phyloP scores from a whole-genome alignment of 2,113 vertebrate genomes.

The Anas platyrhynchos region DNA sequence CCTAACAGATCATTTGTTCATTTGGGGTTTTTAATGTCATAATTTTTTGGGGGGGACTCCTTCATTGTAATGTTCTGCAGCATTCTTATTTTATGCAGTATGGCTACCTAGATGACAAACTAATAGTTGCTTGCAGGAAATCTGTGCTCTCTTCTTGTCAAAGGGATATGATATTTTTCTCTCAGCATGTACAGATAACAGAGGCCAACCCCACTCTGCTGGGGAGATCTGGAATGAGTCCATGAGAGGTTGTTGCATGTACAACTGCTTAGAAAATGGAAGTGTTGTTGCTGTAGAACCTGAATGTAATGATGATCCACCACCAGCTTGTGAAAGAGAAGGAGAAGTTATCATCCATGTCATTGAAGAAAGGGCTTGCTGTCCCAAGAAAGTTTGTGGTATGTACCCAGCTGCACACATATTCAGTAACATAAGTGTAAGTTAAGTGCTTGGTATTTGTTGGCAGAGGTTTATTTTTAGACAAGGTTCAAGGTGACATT shows the following conservation, averaged over 20 bases:
- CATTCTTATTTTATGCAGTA: background rate
- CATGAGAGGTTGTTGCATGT: constrained; percentile 88
- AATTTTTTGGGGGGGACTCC: background rate
- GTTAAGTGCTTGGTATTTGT: background rate
- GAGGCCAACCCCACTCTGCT: constrained; percentile 83
- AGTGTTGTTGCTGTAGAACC: constrained; percentile 89
- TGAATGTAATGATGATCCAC: constrained; percentile 82
- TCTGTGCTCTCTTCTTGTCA: background rate
- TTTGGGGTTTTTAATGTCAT: background rate
- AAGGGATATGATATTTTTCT: background rate
- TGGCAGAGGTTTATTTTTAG: background rate
- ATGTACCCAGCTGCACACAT: constrained; percentile 24
- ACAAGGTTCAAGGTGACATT: background rate
- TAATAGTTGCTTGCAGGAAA: background rate
- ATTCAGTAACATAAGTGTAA: background rate
- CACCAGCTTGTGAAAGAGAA: constrained; percentile 86
- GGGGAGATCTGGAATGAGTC: constrained; percentile 94
- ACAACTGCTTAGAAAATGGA: constrained; percentile 90
- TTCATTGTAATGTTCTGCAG: background rate
- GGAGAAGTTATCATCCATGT: constrained; percentile 88
- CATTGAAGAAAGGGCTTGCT: constrained; percentile 87
- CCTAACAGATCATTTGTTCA: background rate
- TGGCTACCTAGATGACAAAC: background rate
- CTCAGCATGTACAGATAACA: constrained; percentile 91
- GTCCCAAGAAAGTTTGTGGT: constrained; percentile 93